These are phyloP conservation scores for Crotophaga sulcirostris DNA, from an alignment of 2,113 vertebrate species.

Conservation along the genomic window DNA sequence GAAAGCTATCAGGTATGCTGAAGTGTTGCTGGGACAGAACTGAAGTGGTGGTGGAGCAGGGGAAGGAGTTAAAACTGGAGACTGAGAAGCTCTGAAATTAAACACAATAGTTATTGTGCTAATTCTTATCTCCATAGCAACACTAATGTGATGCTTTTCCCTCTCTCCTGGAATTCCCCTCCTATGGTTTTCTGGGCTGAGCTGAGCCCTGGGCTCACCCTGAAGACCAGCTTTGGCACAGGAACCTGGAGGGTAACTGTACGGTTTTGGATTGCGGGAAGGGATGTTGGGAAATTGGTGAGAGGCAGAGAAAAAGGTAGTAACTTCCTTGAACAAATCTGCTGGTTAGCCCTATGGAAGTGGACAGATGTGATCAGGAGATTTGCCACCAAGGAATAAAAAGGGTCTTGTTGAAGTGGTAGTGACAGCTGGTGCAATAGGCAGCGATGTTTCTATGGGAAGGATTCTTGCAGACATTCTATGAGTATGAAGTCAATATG, in stretches of 20 bases:
- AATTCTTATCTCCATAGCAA: slow-evolving; percentile 43
- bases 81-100: neutral
- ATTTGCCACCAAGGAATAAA: neutral
- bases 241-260: neutral
- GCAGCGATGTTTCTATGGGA: neutral
- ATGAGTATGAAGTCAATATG: neutral
- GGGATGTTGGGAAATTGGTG: neutral
- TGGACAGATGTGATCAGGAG: neutral
- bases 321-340: neutral
- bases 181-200: neutral
- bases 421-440: neutral
- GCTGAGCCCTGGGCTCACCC: neutral
- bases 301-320: neutral
- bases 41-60: neutral
- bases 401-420: neutral
- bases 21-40: neutral
- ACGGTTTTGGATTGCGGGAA: neutral
- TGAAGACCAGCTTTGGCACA: neutral
- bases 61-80: neutral
- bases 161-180: slow-evolving; percentile 23
- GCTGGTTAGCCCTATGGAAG: neutral
- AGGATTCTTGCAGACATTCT: neutral
- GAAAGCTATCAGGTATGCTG: neutral
- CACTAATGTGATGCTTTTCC: neutral
- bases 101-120: slow-evolving; percentile 44